phyloP scores from a whole-genome alignment of 1,140 invertebrate genomes.

The Drosophila serrata region DNA sequence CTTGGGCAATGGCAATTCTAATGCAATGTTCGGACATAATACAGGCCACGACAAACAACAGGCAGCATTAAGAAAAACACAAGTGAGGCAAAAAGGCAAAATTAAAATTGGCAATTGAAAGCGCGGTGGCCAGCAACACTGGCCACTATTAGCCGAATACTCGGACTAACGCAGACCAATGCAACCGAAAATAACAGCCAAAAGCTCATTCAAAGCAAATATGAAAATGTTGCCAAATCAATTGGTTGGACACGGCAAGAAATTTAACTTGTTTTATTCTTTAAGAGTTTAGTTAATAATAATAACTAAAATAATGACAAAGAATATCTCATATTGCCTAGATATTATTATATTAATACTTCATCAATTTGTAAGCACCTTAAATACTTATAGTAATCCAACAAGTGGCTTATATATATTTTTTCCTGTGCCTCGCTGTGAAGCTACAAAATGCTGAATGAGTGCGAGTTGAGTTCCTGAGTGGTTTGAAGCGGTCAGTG shows the following conservation, averaged over 20 bases:
- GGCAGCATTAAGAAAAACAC: slow-evolving; percentile 48
- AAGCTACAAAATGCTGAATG: slow-evolving; percentile 22
- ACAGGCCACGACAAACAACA: slow-evolving; percentile 22
- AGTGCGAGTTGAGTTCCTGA: slow-evolving; percentile 34
- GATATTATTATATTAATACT: background rate
- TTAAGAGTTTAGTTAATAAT: background rate
- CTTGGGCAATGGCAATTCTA: slow-evolving; percentile 63
- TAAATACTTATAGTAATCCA: background rate
- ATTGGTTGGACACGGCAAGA: slow-evolving; percentile 46
- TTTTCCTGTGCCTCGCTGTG: slow-evolving; percentile 3
- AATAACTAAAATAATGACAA: background rate
- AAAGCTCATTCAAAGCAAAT: slow-evolving; percentile 58
- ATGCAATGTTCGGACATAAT: slow-evolving; percentile 42
- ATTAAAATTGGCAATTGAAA: slow-evolving; percentile 70
- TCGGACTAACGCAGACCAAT: slow-evolving; percentile 48
- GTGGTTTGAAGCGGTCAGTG: slow-evolving; percentile 39
- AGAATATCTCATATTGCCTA: background rate
- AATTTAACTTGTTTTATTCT: background rate
- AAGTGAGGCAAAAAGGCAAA: slow-evolving; percentile 48
- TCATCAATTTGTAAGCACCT: rapidly evolving
- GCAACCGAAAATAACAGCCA: slow-evolving; percentile 22
- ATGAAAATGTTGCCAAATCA: slow-evolving; percentile 79
- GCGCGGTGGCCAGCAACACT: slow-evolving; percentile 42
- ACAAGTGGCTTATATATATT: background rate
- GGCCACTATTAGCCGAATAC: slow-evolving; percentile 56